These are phyloP conservation scores for Trichomalopsis sarcophagae DNA, from an alignment of 1,140 invertebrate genomes.

Conservation along the genomic window DNA sequence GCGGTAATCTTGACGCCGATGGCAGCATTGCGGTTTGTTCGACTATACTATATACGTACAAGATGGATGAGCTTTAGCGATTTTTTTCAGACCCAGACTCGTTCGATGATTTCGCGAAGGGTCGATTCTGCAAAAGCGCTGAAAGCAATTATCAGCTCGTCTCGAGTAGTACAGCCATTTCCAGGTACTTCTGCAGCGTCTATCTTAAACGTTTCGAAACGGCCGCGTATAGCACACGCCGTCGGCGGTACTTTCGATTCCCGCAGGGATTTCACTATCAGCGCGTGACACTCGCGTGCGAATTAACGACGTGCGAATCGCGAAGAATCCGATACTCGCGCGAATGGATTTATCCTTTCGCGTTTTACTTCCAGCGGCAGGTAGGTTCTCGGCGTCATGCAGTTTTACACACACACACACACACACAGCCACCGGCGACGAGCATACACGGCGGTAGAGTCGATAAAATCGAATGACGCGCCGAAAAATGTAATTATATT, in stretches of 20 bases:
- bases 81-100: too few relatives aligned
- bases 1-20: neutral
- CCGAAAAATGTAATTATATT: slow-evolving; percentile 10
- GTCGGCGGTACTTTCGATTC: neutral
- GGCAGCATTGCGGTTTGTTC: neutral
- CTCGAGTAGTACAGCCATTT: neutral
- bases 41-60: neutral
- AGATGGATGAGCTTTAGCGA: neutral
- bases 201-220: neutral
- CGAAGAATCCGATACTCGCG: neutral
- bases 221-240: neutral
- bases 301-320: neutral
- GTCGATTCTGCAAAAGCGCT: neutral
- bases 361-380: neutral
- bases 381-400: neutral
- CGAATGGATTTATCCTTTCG: neutral
- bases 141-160: neutral
- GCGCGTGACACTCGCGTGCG: neutral
- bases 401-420: neutral
- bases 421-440: neutral
- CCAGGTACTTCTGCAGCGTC: neutral
- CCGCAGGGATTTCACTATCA: neutral
- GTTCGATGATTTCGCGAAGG: neutral
- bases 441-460: neutral
- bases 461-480: slow-evolving; percentile 1